Evolutionary conservation across 1,140 invertebrate species (phyloP).

Genomic region (Drosophila guanche): DNA sequence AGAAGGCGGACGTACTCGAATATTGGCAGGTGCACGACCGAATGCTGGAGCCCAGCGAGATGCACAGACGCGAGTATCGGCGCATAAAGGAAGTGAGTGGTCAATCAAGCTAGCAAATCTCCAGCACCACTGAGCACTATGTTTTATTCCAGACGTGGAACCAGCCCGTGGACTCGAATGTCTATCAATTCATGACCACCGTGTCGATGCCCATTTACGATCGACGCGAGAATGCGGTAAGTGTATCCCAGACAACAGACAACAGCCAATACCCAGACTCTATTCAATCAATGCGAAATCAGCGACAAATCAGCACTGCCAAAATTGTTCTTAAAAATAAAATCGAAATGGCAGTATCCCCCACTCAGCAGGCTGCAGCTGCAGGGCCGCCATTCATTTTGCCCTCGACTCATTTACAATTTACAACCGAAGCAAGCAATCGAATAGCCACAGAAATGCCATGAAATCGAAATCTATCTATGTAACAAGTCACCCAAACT

Average conservation of each 20-base stretch:
- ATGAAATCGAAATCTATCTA: constrained; percentile 56
- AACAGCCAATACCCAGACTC: constrained; percentile 5
- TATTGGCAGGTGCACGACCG: constrained; percentile 58
- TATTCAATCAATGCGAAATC: constrained; percentile 37
- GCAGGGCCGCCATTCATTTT: constrained; percentile 36
- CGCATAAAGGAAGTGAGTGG: constrained; percentile 65
- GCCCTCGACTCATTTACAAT: constrained; percentile 44
- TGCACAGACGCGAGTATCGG: constrained; percentile 59
- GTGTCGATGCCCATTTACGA: constrained; percentile 96
- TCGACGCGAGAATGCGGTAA: constrained; percentile 90
- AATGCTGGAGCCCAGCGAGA: constrained; percentile 70
- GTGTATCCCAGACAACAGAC: constrained; percentile 63
- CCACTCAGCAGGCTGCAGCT: constrained; percentile 28
- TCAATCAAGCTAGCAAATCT: background rate
- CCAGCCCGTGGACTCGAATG: constrained; percentile 85
- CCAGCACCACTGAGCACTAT: too few species aligned
- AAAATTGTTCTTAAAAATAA: constrained; percentile 54
- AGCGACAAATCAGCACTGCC: constrained; percentile 59
- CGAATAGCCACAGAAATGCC: constrained; percentile 29
- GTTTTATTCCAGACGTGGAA: constrained; percentile 85
- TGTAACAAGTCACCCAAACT: constrained; percentile 71
- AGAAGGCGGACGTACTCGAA: constrained; percentile 86
- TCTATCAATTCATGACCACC: constrained; percentile 93
- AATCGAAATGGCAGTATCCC: background rate
- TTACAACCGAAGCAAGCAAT: constrained; percentile 44